Conservation (phyloP, 2,888 invertebrate species). For the Dyspetes luteomarginatus region DNA sequence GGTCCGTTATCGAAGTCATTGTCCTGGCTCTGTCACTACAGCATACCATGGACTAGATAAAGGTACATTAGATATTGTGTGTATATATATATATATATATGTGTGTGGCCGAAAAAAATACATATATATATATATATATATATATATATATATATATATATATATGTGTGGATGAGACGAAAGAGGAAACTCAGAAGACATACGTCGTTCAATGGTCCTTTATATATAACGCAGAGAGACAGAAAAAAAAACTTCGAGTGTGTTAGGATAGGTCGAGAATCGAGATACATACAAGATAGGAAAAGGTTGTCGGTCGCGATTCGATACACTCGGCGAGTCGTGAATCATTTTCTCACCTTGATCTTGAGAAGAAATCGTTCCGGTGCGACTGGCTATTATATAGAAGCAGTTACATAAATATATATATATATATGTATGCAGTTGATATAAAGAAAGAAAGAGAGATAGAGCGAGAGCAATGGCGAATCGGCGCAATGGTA, state of each 20-base stretch:
- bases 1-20: constrained; percentile 67
- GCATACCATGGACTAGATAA: constrained; percentile 26
- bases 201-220: no score
- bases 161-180: no score
- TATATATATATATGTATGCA: neutral
- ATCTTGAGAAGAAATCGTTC: constrained; percentile 63
- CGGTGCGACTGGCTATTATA: constrained; percentile 25
- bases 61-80: constrained; percentile 12
- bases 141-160: no score
- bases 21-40: constrained; percentile 55
- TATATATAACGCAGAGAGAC: no score
- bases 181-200: no score
- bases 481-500: constrained; percentile 32
- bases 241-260: constrained; percentile 27
- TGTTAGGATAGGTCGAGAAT: constrained; percentile 60
- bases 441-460: neutral
- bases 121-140: neutral
- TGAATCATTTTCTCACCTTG: constrained; percentile 70
- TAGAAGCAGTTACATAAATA: constrained; percentile 21
- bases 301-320: constrained; percentile 37
- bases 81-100: neutral
- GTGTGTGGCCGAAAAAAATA: neutral
- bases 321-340: constrained; percentile 60
- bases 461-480: neutral
- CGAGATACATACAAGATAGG: constrained; percentile 23